These are phyloP conservation scores for Protophormia terraenovae DNA, from an alignment of 2,888 invertebrate genomes.

Conservation along the genomic window DNA sequence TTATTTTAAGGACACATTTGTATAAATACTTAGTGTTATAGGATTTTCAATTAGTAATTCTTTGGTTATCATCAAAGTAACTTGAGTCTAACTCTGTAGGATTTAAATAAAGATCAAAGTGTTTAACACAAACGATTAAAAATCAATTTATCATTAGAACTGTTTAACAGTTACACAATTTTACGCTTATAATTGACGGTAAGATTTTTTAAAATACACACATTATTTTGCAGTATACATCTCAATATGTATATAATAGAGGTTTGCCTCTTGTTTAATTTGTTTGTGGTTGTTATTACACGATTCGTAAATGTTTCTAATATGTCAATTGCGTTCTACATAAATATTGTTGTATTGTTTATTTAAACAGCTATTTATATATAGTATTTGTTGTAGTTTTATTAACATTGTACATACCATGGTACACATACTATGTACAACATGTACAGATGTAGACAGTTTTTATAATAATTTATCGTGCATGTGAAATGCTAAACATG, in stretches of 20 bases:
- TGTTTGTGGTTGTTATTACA: background rate
- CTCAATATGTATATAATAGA: background rate
- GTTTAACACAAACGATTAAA: background rate
- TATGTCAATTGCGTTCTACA: background rate
- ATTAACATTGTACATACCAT: no score
- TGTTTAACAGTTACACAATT: background rate
- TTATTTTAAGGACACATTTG: no score
- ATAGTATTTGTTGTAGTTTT: background rate
- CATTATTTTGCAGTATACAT: background rate
- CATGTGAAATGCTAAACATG: no score
- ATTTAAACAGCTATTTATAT: background rate
- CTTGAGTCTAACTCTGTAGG: background rate
- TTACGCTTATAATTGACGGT: background rate
- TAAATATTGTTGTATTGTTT: background rate
- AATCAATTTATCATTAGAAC: no score
- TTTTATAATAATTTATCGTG: no score
- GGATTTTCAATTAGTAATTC: background rate
- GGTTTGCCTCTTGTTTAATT: background rate
- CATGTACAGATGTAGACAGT: no score
- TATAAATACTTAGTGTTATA: no score
- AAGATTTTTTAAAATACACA: background rate
- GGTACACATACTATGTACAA: no score
- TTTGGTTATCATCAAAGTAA: background rate
- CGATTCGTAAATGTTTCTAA: background rate
- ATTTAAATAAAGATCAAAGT: background rate